Evolutionary conservation across 23 tunicate genomes (phyloP).

Genomic region (Botrylloides violaceus): DNA sequence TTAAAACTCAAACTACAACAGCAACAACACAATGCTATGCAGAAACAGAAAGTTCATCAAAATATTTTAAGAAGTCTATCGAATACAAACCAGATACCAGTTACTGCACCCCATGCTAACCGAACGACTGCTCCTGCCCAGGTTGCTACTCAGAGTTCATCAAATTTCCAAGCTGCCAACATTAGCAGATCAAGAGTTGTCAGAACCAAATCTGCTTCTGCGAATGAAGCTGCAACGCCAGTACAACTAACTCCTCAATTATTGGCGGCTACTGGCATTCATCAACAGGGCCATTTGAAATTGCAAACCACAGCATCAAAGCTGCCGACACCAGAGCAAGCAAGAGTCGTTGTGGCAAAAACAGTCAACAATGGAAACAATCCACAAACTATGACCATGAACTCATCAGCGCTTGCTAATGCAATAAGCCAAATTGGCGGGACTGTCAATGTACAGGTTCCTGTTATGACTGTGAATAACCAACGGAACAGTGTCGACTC

Average conservation of each 20-base stretch:
- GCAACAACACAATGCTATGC: background rate
- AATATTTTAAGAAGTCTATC: background rate
- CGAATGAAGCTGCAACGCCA: background rate
- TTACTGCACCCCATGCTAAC: constrained; percentile 51
- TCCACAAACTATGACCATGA: constrained; percentile 3
- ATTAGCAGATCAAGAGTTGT: background rate
- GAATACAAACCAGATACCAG: background rate
- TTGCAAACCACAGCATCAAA: background rate
- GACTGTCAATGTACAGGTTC: constrained; percentile 31
- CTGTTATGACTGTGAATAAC: constrained; percentile 17
- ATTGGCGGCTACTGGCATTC: background rate
- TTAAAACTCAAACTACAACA: background rate
- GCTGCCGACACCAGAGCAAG: background rate
- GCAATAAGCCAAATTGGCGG: constrained; percentile 18
- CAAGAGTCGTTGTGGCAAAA: background rate
- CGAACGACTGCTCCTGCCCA: constrained; percentile 36
- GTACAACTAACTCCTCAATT: background rate
- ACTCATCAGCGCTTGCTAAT: constrained; percentile 18
- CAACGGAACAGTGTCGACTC: background rate
- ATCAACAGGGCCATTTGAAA: background rate
- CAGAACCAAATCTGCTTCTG: background rate
- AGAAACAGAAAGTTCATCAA: background rate
- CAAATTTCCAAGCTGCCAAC: constrained; percentile 10
- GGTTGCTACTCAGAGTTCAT: constrained; percentile 16
- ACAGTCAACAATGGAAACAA: background rate